Base-by-base conservation (phyloP, 2,113 vertebrate genomes). In the Heterochromis multidens region DNA sequence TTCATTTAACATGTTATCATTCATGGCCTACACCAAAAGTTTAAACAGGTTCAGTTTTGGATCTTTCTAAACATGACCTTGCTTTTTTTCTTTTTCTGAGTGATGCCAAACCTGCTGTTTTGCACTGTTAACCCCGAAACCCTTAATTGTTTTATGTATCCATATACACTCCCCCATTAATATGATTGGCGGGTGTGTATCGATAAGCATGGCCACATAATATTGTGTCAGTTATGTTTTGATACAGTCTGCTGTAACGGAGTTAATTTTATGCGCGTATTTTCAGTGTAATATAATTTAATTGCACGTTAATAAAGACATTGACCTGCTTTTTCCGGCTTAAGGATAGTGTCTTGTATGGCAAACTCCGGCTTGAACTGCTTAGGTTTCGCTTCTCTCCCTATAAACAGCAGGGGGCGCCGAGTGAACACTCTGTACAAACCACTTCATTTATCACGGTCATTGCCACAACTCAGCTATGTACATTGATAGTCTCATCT, bases 331-430 rank as follows among this genome's bases (percentile, higher is more conserved):
- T 46, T 70, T 67, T 67, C 33, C n/a, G 16, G 37, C 13, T 23
- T 1, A 57, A 37, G 13, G 19, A 77, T 17, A 61, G 5, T 12
- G n/a, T 3, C 19, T 63, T 62, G 13, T 6, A 10, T 58, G 27
- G 57, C 5, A 87, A 57, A 54, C 5, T 72, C n/a, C 86, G 29
- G 52, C 80, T 84, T 74, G 31, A 56, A 6, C 4, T 54, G 40
- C 12, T 43, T 11, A 16, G 5, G 4, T 54, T 89, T 85, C 70
- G 27, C 56, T 49, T 29, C 5, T 21, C 14, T 23, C 3, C 3
- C 3, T 72, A 5, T 25, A 37, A 81, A 76, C 92, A 92, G 80
- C 80, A 93, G 91, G 57, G 84, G 91, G 91, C 61, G 77, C 78
- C 11, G 4, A 70, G 56, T 17, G 37, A 27, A 46, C 37, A 25